Base-by-base conservation (phyloP, 2,888 invertebrate species). In the Carpatolechia fugitivella region DNA sequence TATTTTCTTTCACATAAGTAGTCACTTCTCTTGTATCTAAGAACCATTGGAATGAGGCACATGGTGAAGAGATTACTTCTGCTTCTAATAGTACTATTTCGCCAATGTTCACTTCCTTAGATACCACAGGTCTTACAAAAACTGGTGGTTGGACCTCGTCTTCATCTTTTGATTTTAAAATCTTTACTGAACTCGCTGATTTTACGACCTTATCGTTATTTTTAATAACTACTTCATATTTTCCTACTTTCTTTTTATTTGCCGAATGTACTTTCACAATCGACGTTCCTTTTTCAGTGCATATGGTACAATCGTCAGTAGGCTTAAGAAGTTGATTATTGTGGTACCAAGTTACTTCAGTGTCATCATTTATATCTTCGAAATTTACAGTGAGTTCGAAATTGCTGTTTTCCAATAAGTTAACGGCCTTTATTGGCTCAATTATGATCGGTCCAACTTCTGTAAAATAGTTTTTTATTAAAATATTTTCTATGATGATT, bases 31-130 rank as follows among this genome's bases (percentile, higher is more conserved):
- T 92, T 40, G 93, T 93, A 65, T 95, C 94, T 60, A 94, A 92
- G 80, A 94, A 97, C 97, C 97, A 97, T 77, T 95, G 95, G 91
- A 97, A 97, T 1, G 96, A 95, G 41, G 96, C 96, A 51, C 91
- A 91, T 3, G 97, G 97, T 72, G 90, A 92, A 10, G 97, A 95
- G 62, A 93, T 92, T 0, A 97, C 97, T 61, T 91, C 87, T 3
- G 94, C 93, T 85, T 97, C 96, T 68, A 97, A 85, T 56, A 97
- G 92, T 11, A 95, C 93, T 44, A 95, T 94, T 74, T 96, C 95
- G 56, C 95, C 95, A 71, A 93, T 89, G 29, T 91, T 91, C 52
- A 95, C 93, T 66, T 91, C 91, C 76, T 94, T 93, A 2, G 96
- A 95, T 68, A 92, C 83, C 50, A 96, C 86, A 14, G 94, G 92